Evolutionary conservation across 2,888 invertebrate genomes (phyloP).

Genomic region (Drosophila pseudotalamancana): DNA sequence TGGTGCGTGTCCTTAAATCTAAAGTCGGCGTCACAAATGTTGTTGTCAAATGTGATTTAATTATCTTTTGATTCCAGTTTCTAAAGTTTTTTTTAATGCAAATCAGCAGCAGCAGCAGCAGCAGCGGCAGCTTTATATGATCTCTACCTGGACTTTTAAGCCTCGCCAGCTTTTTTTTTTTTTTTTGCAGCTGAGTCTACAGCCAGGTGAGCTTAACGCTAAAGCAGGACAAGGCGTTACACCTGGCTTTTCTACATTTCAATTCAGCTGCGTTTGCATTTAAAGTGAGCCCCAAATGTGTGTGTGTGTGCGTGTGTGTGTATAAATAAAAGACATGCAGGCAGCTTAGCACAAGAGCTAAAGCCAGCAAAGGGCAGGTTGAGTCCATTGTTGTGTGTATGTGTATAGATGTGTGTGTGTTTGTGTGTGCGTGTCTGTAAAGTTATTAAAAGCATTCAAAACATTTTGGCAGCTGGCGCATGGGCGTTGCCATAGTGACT

Average conservation of each 20-base stretch:
- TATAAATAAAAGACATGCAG: conserved; percentile 21
- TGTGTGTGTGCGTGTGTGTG: not conserved
- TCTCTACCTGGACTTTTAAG: conserved; percentile 32
- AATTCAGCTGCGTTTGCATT: conserved; percentile 44
- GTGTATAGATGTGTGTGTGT: not conserved
- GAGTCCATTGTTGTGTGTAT: conserved; percentile 12
- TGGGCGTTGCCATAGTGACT: not conserved
- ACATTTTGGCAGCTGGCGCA: conserved; percentile 40
- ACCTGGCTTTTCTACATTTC: conserved; percentile 9
- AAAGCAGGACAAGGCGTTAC: conserved; percentile 1
- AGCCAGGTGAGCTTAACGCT: conserved; percentile 19
- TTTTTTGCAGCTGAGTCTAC: conserved; percentile 5
- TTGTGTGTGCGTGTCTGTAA: conserved; percentile 53
- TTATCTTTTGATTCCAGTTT: conserved; percentile 53
- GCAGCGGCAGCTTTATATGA: conserved; percentile 7
- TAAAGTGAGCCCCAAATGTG: conserved; percentile 15
- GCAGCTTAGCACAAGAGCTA: conserved; percentile 6
- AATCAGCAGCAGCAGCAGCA: conserved; percentile 23
- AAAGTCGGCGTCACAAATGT: conserved; percentile 11
- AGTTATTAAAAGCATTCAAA: conserved; percentile 78
- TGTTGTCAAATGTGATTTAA: conserved; percentile 47
- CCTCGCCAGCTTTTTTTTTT: conserved; percentile 40
- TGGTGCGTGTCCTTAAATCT: not conserved
- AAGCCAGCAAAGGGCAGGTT: conserved; percentile 4
- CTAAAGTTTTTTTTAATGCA: conserved; percentile 40